Base-by-base conservation (phyloP, 2,113 vertebrate genomes). In the Cynoglossus semilaevis region DNA sequence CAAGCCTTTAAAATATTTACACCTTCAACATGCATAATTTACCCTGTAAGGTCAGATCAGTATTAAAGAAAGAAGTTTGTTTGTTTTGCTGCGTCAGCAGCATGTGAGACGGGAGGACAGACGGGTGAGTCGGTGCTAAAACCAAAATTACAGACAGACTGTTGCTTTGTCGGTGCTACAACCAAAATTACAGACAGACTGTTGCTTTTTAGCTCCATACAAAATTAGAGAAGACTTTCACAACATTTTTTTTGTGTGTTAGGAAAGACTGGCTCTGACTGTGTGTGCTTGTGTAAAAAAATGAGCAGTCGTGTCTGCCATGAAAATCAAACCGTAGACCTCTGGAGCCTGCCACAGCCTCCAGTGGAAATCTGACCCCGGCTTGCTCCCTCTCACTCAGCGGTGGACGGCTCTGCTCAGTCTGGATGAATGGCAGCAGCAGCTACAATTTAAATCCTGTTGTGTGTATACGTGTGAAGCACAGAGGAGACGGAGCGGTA, bases 1-100 rank as follows among this genome's bases (percentile, higher is more conserved):
- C 12, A 35, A 29, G 56, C 41, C 64, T 73, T 56, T 87, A 58
- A 84, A 88, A 85, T 76, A 87, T 87, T 87, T 83, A 87, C 74
- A 79, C 45, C 61, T 5, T 15, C 3, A 29, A 59, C 76, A 77
- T 84, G 58, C 54, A 87, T 86, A 70, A 87, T 87, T 85, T 49
- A 87, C 19, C 3, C 22, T 13, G 49, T 18, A 34, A 59, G 52
- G n/a, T 73, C 49, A 66, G 62, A 15, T n/a, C 50, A 35, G 54
- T 58, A 41, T 54, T 69, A 42, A 64, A 18, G 19, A 22, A 42
- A 59, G 53, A 37, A 35, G 38, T 63, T 42, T 70, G 63, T 70
- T 53, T 72, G 61, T 51, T 52, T 62, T 77, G 15, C 60, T 43
- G 58, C 61, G 67, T 56, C 16, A 19, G 47, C 36, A 18, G 42